Conservation (phyloP, 2,888 invertebrate species). For the Allacma fusca region DNA sequence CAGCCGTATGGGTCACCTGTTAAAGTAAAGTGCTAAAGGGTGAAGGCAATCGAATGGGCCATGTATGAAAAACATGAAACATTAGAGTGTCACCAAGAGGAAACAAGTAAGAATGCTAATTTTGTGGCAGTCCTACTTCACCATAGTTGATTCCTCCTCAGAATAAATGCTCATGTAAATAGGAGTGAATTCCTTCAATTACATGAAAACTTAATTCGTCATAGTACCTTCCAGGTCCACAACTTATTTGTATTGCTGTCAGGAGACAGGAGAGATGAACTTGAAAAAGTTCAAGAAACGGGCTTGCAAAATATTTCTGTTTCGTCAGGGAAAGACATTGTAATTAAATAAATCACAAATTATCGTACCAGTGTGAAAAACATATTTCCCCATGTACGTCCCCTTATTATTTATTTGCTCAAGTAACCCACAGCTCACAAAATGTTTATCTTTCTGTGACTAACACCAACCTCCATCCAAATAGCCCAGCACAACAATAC, state of each 20-base stretch:
- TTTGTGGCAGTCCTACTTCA: background rate
- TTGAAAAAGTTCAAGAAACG: slow-evolving; percentile 13
- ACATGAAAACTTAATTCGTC: background rate
- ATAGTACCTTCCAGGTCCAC: background rate
- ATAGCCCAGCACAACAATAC: no score
- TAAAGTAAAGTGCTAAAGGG: background rate
- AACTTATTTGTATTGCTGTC: background rate
- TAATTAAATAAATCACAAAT: slow-evolving; percentile 30
- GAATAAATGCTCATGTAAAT: slow-evolving; percentile 20
- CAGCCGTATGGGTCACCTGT: background rate
- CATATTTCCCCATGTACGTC: slow-evolving; percentile 7
- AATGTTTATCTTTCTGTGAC: no score
- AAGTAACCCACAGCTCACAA: background rate
- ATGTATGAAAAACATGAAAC: slow-evolving; percentile 1
- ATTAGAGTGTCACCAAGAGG: slow-evolving; percentile 16
- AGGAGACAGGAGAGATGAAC: background rate
- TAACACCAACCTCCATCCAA: no score
- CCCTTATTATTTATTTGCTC: slow-evolving; percentile 18
- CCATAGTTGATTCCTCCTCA: background rate
- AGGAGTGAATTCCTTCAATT: background rate
- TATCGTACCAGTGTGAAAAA: slow-evolving; percentile 28
- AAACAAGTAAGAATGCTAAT: slow-evolving; percentile 26
- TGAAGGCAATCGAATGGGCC: slow-evolving; percentile 5
- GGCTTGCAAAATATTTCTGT: slow-evolving; percentile 8
- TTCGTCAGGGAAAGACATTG: slow-evolving; percentile 17